Evolutionary conservation across 1,140 invertebrate species (phyloP).

Genomic region (Oncopodura yosiiana): DNA sequence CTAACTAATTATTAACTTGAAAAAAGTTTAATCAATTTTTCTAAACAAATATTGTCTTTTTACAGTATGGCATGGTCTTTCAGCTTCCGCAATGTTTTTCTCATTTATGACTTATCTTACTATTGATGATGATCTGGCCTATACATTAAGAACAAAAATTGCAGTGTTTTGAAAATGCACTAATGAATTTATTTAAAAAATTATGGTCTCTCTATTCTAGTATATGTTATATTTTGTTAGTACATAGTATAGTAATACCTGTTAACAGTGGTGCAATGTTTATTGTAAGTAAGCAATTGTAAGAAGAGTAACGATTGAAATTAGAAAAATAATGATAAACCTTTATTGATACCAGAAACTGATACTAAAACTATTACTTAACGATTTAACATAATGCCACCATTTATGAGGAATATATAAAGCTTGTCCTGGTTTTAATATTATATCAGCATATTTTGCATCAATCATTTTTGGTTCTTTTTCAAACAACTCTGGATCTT

Average conservation of each 20-base stretch:
- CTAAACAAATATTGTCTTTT: neutral
- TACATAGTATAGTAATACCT: too few species aligned
- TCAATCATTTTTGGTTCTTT: conserved; percentile 44
- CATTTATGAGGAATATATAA: conserved; percentile 51
- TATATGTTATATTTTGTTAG: neutral
- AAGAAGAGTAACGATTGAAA: too few species aligned
- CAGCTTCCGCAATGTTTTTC: conserved; percentile 74
- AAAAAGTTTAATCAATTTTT: neutral
- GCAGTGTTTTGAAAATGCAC: conserved; percentile 72
- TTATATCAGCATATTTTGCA: conserved; percentile 42
- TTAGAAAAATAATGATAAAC: neutral
- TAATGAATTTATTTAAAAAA: too few species aligned
- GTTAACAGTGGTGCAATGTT: too few species aligned
- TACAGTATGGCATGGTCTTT: conserved; percentile 72
- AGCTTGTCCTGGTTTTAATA: conserved; percentile 47
- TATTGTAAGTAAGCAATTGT: neutral
- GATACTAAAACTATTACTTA: conserved; percentile 50
- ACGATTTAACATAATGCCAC: conserved; percentile 53
- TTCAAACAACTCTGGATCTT: conserved; percentile 41
- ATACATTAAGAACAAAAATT: conserved; percentile 56
- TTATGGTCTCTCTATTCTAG: too few species aligned
- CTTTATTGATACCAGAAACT: conserved; percentile 50
- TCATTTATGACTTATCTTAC: conserved; percentile 64
- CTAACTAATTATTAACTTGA: neutral
- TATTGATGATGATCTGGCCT: conserved; percentile 64